Conservation (phyloP, 2,113 vertebrate species). For the Nycticebus coucang region DNA sequence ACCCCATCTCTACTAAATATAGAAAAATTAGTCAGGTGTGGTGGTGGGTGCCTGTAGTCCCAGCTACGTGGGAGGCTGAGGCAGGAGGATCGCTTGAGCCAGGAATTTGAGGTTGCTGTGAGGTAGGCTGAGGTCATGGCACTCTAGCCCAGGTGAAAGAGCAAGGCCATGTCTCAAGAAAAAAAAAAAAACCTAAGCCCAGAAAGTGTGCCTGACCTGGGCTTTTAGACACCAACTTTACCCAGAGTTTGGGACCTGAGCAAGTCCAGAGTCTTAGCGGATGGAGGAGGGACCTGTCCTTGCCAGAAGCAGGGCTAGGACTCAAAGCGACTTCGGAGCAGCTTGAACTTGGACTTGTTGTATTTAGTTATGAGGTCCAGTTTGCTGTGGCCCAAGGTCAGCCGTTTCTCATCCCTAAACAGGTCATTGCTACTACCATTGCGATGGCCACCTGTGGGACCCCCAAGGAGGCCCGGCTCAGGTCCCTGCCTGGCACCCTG, state of each 20-base stretch:
- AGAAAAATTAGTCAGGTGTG: too few species aligned
- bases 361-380: constrained; percentile 97
- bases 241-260: neutral
- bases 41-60: too few species aligned
- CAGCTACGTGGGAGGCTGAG: too few species aligned
- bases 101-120: too few species aligned
- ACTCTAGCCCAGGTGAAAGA: too few species aligned
- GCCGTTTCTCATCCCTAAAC: constrained; percentile 85
- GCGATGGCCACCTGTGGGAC: constrained; percentile 3
- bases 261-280: neutral
- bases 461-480: constrained; percentile 61
- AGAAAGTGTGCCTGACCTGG: neutral
- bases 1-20: too few species aligned
- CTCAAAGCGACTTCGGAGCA: constrained; percentile 94
- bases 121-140: too few species aligned
- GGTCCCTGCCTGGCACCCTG: constrained; percentile 69
- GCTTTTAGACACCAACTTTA: neutral
- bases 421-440: constrained; percentile 56
- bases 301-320: constrained; percentile 71
- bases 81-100: too few species aligned
- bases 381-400: constrained; percentile 98
- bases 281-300: neutral
- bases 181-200: too few species aligned
- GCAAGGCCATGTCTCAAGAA: too few species aligned
- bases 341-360: constrained; percentile 93